Evolutionary conservation across 2,113 vertebrate genomes (phyloP).

Genomic region (Microcebus tavaratra): DNA sequence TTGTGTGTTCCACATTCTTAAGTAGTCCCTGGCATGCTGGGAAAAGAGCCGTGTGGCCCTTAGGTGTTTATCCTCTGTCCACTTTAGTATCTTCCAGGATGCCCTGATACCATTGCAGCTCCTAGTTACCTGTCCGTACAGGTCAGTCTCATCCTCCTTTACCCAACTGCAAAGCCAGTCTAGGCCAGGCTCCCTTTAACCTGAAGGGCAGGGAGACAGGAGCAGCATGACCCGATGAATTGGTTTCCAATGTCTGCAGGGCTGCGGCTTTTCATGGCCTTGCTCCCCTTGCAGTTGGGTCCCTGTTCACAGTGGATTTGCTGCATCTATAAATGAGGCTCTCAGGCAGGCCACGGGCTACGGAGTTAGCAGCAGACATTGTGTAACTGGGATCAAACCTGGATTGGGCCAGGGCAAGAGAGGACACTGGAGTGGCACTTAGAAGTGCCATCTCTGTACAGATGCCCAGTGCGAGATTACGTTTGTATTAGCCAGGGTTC

Average conservation of each 20-base stretch:
- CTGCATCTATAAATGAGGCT: neutral
- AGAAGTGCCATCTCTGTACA: neutral
- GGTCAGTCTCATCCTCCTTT: neutral
- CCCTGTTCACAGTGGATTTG: rapidly evolving
- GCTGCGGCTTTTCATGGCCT: neutral
- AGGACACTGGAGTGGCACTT: rapidly evolving
- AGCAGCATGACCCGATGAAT: rapidly evolving
- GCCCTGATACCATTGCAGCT: neutral
- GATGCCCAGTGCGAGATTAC: neutral
- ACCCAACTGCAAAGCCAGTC: neutral
- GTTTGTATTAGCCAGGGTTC: neutral
- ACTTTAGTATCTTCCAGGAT: neutral
- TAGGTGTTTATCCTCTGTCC: neutral
- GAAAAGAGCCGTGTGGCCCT: neutral
- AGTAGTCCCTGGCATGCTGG: neutral
- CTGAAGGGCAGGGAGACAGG: neutral
- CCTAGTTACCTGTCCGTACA: neutral
- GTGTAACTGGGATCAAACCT: neutral
- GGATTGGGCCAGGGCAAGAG: neutral
- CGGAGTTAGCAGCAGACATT: neutral
- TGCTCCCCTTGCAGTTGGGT: neutral
- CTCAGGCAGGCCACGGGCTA: neutral
- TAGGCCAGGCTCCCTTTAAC: neutral
- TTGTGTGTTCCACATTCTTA: neutral
- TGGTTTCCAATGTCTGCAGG: neutral